Conservation (phyloP, 2,888 invertebrate species). For the Charanyca ferruginea region DNA sequence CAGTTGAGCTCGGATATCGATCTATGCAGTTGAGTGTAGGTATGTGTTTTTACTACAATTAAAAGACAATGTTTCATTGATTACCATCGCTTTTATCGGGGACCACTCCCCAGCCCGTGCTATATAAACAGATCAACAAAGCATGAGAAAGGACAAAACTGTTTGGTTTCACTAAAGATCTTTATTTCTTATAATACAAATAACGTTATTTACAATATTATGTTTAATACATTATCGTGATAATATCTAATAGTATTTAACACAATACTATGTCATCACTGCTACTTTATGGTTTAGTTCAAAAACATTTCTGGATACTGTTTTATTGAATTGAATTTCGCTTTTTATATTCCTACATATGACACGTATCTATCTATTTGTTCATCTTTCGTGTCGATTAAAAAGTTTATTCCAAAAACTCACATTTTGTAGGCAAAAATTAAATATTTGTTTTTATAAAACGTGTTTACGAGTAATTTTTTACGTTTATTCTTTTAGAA, state of each 20-base stretch:
- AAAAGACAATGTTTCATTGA: no score
- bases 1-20: no score
- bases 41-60: no score
- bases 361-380: conserved; percentile 8
- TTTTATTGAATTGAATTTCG: conserved; percentile 5
- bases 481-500: background rate
- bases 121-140: no score
- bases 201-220: conserved; percentile 89
- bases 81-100: no score
- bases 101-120: no score
- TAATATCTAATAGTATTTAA: conserved; percentile 70
- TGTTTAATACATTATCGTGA: conserved; percentile 75
- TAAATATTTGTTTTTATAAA: no score
- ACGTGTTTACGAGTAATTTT: background rate
- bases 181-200: conserved; percentile 89
- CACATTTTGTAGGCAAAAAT: background rate
- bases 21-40: no score
- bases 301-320: conserved; percentile 32
- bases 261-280: conserved; percentile 61
- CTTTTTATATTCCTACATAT: background rate
- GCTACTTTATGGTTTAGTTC: conserved; percentile 50
- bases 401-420: background rate
- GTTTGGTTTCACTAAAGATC: conserved; percentile 86
- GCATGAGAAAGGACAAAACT: conserved; percentile 23
- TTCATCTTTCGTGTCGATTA: background rate